phyloP scores from a whole-genome alignment of 2,888 invertebrate genomes.

The Drosophila bunnanda region DNA sequence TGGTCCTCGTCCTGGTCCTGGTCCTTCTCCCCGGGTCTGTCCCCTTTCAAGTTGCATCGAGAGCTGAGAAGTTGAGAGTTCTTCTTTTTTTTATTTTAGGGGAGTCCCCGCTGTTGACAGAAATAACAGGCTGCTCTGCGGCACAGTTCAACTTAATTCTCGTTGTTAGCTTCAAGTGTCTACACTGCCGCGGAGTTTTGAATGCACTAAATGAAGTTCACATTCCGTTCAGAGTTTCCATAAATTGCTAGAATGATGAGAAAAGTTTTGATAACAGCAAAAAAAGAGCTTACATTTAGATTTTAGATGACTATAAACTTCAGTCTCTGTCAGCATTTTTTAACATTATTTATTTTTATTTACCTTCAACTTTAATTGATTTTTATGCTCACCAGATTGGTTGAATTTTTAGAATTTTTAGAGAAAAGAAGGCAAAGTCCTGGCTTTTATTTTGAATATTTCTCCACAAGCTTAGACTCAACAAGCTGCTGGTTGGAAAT shows the following conservation, averaged over 20 bases:
- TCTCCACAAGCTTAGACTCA: not conserved
- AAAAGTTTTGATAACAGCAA: not conserved
- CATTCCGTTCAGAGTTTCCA: not conserved
- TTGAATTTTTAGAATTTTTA: not conserved
- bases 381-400: not conserved
- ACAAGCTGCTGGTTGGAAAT: not conserved
- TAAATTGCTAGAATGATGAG: slow-evolving; percentile 4
- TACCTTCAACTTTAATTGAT: not conserved
- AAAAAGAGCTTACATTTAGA: not conserved
- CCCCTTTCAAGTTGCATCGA: slow-evolving; percentile 58
- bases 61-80: slow-evolving; percentile 60
- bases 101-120: slow-evolving; percentile 64
- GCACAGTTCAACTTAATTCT: slow-evolving; percentile 26
- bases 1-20: not conserved
- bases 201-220: slow-evolving; percentile 32
- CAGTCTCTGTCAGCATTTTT: no score
- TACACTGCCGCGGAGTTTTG: slow-evolving; percentile 21
- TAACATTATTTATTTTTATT: no score
- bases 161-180: slow-evolving; percentile 32
- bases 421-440: not conserved
- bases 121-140: slow-evolving; percentile 49
- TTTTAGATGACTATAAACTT: not conserved
- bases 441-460: not conserved
- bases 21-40: slow-evolving; percentile 21
- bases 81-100: not conserved